Conservation (phyloP, 2,888 invertebrate species). For the Dolomedes plantarius region DNA sequence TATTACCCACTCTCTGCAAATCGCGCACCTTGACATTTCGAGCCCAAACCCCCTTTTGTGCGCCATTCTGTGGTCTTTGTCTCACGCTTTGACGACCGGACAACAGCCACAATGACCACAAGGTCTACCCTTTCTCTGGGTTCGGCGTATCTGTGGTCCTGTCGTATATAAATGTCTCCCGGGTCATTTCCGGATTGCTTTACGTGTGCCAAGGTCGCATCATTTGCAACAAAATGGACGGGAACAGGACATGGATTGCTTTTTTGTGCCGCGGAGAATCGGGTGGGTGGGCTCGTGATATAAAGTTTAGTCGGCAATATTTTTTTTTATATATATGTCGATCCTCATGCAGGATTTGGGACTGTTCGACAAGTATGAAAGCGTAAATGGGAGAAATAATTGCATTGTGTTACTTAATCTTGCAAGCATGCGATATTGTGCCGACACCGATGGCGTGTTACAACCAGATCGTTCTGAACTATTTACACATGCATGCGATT, state of each 20-base stretch:
- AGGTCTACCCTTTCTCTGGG: conserved; percentile 5
- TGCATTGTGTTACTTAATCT: background rate
- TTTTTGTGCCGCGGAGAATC: background rate
- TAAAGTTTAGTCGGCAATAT: background rate
- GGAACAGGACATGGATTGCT: background rate
- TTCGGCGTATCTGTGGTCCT: background rate
- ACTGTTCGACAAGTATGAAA: background rate
- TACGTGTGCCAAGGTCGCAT: conserved; percentile 50
- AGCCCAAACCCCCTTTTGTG: background rate
- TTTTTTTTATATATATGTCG: background rate
- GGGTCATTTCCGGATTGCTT: conserved; percentile 66
- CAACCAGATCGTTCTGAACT: no score
- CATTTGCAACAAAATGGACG: conserved; percentile 3
- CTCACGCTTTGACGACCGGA: background rate
- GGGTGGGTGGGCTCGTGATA: background rate
- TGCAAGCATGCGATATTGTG: no score
- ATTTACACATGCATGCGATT: no score
- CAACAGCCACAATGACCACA: background rate
- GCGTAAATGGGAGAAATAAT: background rate
- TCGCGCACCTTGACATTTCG: conserved; percentile 2
- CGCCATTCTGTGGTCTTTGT: background rate
- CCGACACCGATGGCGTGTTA: no score
- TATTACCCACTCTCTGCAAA: background rate
- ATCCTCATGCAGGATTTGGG: background rate
- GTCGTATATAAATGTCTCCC: conserved; percentile 22